A percentile compares a stretch with the other conserved stretches of the same genome.
These are phyloP conservation scores for Tridacna crocea DNA, from an alignment of 2,888 invertebrate species.

Conservation along the genomic window DNA sequence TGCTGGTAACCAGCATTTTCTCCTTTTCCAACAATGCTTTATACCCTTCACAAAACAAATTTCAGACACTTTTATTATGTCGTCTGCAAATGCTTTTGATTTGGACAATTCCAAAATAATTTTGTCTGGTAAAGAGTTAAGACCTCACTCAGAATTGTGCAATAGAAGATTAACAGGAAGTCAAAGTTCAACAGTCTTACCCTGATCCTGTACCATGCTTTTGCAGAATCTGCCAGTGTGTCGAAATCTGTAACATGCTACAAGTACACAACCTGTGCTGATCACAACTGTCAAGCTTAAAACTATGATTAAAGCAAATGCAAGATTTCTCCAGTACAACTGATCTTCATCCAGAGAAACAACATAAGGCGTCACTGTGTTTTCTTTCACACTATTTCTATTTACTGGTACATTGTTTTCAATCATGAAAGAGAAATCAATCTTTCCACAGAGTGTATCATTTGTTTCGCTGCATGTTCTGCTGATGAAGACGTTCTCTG, in stretches of 20 bases:
- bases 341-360: slow-evolving; percentile 65
- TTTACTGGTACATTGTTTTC: neutral
- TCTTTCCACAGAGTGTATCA: slow-evolving; percentile 42
- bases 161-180: too few species aligned
- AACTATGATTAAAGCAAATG: slow-evolving; percentile 75
- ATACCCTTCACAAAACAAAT: too few species aligned
- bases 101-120: too few species aligned
- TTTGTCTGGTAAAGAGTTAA: too few species aligned
- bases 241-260: slow-evolving; percentile 67
- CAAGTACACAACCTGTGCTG: slow-evolving; percentile 67
- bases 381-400: slow-evolving; percentile 8
- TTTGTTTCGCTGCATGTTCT: slow-evolving; percentile 37
- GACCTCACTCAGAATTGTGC: too few species aligned
- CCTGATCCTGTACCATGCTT: slow-evolving; percentile 44
- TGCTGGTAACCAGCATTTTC: too few species aligned
- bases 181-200: too few species aligned
- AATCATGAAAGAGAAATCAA: slow-evolving; percentile 24
- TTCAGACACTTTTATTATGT: too few species aligned
- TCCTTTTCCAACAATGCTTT: too few species aligned
- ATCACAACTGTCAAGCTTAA: slow-evolving; percentile 72
- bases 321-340: slow-evolving; percentile 73
- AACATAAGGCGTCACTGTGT: slow-evolving; percentile 37
- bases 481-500: slow-evolving; percentile 20
- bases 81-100: too few species aligned
- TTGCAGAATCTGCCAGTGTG: slow-evolving; percentile 56